Base-by-base conservation (phyloP, 2,113 vertebrate genomes). In the Labeo rohita region DNA sequence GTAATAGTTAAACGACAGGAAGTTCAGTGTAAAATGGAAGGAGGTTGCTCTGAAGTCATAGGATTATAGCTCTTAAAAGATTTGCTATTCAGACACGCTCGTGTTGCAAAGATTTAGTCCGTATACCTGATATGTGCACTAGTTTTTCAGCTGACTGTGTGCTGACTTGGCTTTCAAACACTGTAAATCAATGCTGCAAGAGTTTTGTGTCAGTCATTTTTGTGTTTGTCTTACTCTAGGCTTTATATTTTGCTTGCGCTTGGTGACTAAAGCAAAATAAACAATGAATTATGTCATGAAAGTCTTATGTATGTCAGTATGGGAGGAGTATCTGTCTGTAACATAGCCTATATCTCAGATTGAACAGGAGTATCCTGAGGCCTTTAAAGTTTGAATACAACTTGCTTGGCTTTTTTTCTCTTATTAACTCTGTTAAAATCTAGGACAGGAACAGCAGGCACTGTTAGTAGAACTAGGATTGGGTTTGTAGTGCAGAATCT, bases 401-500 rank as follows among this genome's bases (percentile, higher is more conserved):
- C 39, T 80, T 45, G 8, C 6, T 23, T 8, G 63, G 13, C 36
- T 9, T 86, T 16, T 74, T 23, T 45, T 9, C 43, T 86, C 59
- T 52, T 39, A 84, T 61, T 83, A 36, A 79, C 45, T 43, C 50
- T 56, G 7, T 52, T 83, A 39, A 65, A 72, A 87, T 73, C 21
- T 80, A 87, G 88, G 83, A 63, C 85, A 39, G 28, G 16, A 45
- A n/a, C 18, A 54, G 23, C 43, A 45, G 66, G 47, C 45, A 8
- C 66, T 79, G 77, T 59, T 47, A 45, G 61, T 45, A 28, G 52
- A 89, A 83, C 65, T 61, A 73, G 85, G 85, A 83, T 87, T 83
- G 80, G 88, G 88, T 89, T 89, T 87, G 86, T 87, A 74, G 88
- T 63, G 83, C 88, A 85, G 86, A 74, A 34, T 73, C 70, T 80